Evolutionary conservation across 2,797 vertebrate genomes (phyloP).

Genomic region (Anolis apletophallus): DNA sequence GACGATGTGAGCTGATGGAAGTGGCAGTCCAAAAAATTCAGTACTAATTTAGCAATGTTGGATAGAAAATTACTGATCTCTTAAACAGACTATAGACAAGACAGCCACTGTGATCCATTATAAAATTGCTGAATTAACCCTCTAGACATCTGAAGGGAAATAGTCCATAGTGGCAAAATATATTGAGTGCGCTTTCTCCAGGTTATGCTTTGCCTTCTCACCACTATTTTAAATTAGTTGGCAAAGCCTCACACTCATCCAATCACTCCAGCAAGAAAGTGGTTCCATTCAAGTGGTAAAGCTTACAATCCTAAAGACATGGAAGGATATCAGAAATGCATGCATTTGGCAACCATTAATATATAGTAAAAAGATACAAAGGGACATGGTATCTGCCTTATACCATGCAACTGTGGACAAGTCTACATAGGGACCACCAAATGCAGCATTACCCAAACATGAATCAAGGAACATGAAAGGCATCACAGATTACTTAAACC

Average conservation of each 20-base stretch:
- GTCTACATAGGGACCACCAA: too few species aligned
- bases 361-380: background rate
- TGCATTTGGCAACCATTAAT: background rate
- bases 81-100: background rate
- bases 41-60: background rate
- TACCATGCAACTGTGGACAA: too few species aligned
- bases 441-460: too few species aligned
- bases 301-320: background rate
- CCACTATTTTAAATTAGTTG: background rate
- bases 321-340: background rate
- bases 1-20: background rate
- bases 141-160: background rate
- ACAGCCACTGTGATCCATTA: background rate
- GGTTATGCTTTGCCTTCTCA: too few species aligned
- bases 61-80: background rate
- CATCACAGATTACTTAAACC: too few species aligned
- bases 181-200: background rate
- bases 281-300: background rate
- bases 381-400: too few species aligned
- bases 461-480: too few species aligned
- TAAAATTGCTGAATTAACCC: too few species aligned
- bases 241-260: background rate
- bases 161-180: background rate
- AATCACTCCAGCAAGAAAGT: background rate
- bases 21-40: background rate